These are phyloP conservation scores for Lasioglossum morio DNA, from an alignment of 2,888 invertebrate species.

Conservation along the genomic window DNA sequence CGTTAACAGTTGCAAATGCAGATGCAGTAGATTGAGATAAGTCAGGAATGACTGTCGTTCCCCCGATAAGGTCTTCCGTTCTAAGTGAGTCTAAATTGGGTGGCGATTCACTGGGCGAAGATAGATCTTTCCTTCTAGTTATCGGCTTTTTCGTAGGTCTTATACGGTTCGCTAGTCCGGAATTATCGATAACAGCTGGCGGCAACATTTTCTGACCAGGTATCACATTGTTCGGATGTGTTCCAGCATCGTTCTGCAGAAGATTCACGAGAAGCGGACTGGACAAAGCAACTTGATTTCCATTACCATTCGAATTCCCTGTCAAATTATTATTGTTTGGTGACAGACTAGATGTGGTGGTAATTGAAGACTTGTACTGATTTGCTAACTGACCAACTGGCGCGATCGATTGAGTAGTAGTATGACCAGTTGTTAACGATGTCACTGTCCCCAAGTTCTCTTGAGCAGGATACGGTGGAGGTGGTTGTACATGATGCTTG, in stretches of 20 bases:
- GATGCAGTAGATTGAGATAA: slow-evolving; percentile 76
- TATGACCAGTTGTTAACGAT: slow-evolving; percentile 78
- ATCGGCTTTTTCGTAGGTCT: slow-evolving; percentile 82
- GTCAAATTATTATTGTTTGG: slow-evolving; percentile 73
- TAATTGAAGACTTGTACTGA: slow-evolving; percentile 78
- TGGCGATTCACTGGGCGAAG: slow-evolving; percentile 79
- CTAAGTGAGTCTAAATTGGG: slow-evolving; percentile 81
- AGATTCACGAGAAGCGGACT: slow-evolving; percentile 96
- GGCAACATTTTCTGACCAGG: slow-evolving; percentile 82
- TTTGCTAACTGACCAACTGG: slow-evolving; percentile 78
- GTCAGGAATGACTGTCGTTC: slow-evolving; percentile 71
- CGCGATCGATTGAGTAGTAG: slow-evolving; percentile 76
- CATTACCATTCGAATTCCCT: slow-evolving; percentile 75
- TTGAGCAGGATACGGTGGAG: slow-evolving; percentile 85
- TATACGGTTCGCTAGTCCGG: slow-evolving; percentile 76
- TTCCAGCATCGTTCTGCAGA: slow-evolving; percentile 92
- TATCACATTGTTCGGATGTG: slow-evolving; percentile 81
- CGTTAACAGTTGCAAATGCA: slow-evolving; percentile 81
- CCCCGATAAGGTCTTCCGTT: slow-evolving; percentile 81
- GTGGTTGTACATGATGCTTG: slow-evolving; percentile 83
- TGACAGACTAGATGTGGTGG: slow-evolving; percentile 80
- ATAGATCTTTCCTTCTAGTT: slow-evolving; percentile 82
- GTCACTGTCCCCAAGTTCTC: slow-evolving; percentile 81
- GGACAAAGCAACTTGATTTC: slow-evolving; percentile 89
- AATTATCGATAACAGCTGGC: slow-evolving; percentile 79